Percentiles rank a stretch among this genome's conserved stretches.
phyloP scores from a whole-genome alignment of 2,797 vertebrate species.

The Sebastes variabilis region DNA sequence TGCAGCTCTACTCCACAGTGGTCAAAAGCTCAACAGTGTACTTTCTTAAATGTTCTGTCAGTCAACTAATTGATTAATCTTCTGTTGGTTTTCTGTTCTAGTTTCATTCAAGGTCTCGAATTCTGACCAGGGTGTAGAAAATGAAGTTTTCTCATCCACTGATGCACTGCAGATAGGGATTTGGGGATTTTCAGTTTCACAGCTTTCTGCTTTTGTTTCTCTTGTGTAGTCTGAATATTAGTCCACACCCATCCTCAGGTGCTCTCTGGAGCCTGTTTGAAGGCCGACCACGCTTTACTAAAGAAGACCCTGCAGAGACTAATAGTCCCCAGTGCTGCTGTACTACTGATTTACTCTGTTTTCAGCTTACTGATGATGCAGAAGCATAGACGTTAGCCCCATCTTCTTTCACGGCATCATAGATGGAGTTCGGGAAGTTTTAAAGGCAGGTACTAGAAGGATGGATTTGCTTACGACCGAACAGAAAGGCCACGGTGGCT shows the following conservation, averaged over 20 bases:
- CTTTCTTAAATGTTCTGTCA: too few relatives aligned
- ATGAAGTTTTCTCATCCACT: too few relatives aligned
- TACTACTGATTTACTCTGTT: not conserved
- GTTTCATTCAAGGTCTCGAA: too few relatives aligned
- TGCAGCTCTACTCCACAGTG: too few relatives aligned
- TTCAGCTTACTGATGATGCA: not conserved
- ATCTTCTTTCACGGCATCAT: not conserved
- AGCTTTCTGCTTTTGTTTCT: not conserved
- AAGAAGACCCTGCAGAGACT: slow-evolving; percentile 1
- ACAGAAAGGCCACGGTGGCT: not conserved
- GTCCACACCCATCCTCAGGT: not conserved
- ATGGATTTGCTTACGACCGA: not conserved
- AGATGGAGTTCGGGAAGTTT: not conserved
- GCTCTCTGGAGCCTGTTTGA: slow-evolving; percentile 6
- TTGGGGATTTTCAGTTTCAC: not conserved
- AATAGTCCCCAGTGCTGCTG: not conserved
- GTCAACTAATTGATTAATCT: too few relatives aligned
- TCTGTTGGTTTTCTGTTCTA: too few relatives aligned
- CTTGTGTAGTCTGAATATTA: not conserved
- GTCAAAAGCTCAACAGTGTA: too few relatives aligned
- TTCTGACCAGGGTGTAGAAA: too few relatives aligned
- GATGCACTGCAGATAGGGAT: too few relatives aligned
- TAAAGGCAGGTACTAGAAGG: not conserved
- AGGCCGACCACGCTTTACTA: slow-evolving; percentile 2
- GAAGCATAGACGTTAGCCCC: not conserved